Conservation (phyloP, 2,797 vertebrate species). For the Notoglanidium macrostoma region DNA sequence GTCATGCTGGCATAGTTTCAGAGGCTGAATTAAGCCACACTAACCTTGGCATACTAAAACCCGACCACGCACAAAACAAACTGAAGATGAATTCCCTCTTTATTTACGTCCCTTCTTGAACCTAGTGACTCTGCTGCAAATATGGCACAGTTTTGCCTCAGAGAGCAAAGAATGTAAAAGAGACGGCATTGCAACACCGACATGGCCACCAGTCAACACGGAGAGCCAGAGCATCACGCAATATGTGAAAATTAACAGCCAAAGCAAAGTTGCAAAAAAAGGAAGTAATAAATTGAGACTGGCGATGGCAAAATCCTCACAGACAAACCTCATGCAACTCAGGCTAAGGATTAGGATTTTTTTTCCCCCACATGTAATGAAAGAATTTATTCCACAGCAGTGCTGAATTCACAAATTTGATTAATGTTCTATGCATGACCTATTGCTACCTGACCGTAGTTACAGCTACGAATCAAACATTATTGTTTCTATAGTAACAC, state of each 20-base stretch:
- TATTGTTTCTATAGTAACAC: neutral
- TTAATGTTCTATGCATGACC: neutral
- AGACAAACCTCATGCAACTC: neutral
- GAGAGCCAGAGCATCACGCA: neutral
- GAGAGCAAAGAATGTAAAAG: neutral
- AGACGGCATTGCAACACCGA: neutral
- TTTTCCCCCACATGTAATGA: neutral
- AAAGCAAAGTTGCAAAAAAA: neutral
- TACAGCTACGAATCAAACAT: neutral
- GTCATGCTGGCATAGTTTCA: constrained; percentile 20
- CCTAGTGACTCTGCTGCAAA: neutral
- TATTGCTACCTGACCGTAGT: neutral
- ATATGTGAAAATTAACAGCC: neutral
- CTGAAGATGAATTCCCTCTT: constrained; percentile 12
- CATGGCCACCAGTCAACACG: neutral
- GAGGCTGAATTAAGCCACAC: constrained; percentile 5
- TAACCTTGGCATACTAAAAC: constrained; percentile 13
- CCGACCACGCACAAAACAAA: neutral
- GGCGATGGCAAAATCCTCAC: neutral
- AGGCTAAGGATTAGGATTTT: neutral
- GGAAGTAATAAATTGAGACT: neutral
- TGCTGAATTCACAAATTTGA: neutral
- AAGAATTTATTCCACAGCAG: neutral
- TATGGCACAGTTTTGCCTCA: neutral
- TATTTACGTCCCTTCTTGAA: constrained; percentile 1